Evolutionary conservation across 2,888 invertebrate species (phyloP).

Genomic region (Mylabris sibirica): DNA sequence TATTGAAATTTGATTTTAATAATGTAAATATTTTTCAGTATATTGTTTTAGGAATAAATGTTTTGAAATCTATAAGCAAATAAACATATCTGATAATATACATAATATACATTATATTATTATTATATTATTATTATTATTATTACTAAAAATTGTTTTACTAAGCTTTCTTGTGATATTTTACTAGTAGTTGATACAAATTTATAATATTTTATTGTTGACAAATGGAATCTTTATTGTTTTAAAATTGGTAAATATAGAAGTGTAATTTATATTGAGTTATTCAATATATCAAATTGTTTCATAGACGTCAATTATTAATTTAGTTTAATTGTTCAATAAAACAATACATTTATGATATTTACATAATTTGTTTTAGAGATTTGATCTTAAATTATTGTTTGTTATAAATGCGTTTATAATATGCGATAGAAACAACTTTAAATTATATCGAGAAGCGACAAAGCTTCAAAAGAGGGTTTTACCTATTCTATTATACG

Average conservation of each 20-base stretch:
- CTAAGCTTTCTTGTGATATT: not conserved
- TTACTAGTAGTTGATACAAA: not conserved
- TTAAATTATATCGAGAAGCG: too few relatives aligned
- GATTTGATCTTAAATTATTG: not conserved
- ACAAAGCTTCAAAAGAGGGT: too few relatives aligned
- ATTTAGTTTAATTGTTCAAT: not conserved
- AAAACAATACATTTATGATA: not conserved
- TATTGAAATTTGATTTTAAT: constrained; percentile 5
- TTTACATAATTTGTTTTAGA: not conserved
- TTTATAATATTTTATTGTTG: not conserved
- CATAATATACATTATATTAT: too few relatives aligned
- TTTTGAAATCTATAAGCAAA: not conserved
- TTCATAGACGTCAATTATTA: not conserved
- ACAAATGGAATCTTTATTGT: not conserved
- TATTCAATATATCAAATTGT: not conserved
- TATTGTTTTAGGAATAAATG: too few relatives aligned
- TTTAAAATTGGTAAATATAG: not conserved
- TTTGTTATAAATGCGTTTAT: not conserved
- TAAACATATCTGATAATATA: constrained; percentile 3
- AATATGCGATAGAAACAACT: too few relatives aligned
- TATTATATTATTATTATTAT: too few relatives aligned
- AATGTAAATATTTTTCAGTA: not conserved
- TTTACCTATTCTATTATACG: too few relatives aligned
- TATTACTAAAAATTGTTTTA: not conserved
- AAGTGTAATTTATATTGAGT: not conserved